These are phyloP conservation scores for Calycopis cecrops DNA, from an alignment of 1,140 invertebrate genomes.

Conservation along the genomic window DNA sequence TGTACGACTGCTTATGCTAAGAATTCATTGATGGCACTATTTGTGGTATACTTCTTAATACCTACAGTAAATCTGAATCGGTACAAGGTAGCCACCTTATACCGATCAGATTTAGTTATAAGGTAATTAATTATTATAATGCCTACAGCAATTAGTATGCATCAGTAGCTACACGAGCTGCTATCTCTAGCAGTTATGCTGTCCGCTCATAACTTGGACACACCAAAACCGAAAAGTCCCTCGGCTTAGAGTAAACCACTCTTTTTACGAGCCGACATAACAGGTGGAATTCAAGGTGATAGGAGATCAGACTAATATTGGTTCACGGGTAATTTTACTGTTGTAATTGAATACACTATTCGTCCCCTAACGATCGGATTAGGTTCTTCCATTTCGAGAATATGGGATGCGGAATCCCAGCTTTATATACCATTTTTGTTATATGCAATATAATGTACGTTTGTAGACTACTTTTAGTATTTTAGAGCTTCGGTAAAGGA, in stretches of 20 bases:
- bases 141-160: too few relatives aligned
- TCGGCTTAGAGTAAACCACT: conserved; percentile 28
- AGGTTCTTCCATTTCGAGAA: conserved; percentile 8
- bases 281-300: conserved; percentile 23
- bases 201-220: conserved; percentile 20
- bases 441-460: not conserved
- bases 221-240: conserved; percentile 11
- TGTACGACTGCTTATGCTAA: too few relatives aligned
- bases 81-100: too few relatives aligned
- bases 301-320: conserved; percentile 27
- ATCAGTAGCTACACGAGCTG: too few relatives aligned
- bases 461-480: too few relatives aligned
- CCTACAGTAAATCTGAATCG: too few relatives aligned
- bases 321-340: conserved; percentile 23
- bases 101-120: too few relatives aligned
- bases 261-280: conserved; percentile 30
- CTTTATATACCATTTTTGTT: not conserved
- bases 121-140: too few relatives aligned
- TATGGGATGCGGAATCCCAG: conserved; percentile 7
- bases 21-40: too few relatives aligned
- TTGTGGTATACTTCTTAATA: too few relatives aligned
- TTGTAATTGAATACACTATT: conserved; percentile 27
- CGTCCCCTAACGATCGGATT: conserved; percentile 7
- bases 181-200: too few relatives aligned
- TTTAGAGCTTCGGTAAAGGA: too few relatives aligned